Percentiles rank a stretch among this genome's conserved stretches.
Conservation (phyloP, 1,140 invertebrate genomes). For the Homarus americanus region DNA sequence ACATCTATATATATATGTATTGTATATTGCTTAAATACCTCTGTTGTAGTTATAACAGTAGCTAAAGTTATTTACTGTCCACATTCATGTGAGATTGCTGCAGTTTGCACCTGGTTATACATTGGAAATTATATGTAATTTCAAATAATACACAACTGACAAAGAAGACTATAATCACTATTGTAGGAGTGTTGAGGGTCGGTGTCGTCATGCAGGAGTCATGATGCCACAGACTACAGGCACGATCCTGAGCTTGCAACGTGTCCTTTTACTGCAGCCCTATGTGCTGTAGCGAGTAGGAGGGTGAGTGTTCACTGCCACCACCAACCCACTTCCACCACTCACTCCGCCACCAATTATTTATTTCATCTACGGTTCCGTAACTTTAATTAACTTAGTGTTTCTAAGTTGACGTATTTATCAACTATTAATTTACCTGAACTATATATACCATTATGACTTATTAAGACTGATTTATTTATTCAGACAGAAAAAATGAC, state of each 20-base stretch:
- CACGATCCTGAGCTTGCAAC: conserved; percentile 46
- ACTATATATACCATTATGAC: too few relatives aligned
- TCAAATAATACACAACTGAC: conserved; percentile 2
- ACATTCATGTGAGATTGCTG: conserved; percentile 51
- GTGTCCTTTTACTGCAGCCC: conserved; percentile 40
- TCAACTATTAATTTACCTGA: too few relatives aligned
- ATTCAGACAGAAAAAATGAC: too few relatives aligned
- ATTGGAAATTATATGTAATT: conserved; percentile 42
- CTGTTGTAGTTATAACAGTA: conserved; percentile 43
- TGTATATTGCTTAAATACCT: conserved; percentile 66
- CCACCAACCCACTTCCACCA: too few relatives aligned
- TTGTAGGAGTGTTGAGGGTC: not conserved
- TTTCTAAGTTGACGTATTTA: too few relatives aligned
- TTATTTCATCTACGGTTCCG: too few relatives aligned
- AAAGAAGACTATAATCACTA: not conserved
- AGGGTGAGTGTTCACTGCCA: not conserved
- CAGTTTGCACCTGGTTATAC: conserved; percentile 56
- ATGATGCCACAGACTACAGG: conserved; percentile 31
- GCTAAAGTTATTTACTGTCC: conserved; percentile 52
- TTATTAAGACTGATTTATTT: too few relatives aligned
- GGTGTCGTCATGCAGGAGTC: not conserved
- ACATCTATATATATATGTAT: conserved; percentile 54
- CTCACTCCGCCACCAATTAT: too few relatives aligned
- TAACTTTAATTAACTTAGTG: too few relatives aligned
- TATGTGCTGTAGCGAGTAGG: conserved; percentile 8